A percentile compares a stretch with the other conserved stretches of the same genome.
Evolutionary conservation across 1,140 invertebrate genomes (phyloP).

Genomic region (Sitophilus oryzae): DNA sequence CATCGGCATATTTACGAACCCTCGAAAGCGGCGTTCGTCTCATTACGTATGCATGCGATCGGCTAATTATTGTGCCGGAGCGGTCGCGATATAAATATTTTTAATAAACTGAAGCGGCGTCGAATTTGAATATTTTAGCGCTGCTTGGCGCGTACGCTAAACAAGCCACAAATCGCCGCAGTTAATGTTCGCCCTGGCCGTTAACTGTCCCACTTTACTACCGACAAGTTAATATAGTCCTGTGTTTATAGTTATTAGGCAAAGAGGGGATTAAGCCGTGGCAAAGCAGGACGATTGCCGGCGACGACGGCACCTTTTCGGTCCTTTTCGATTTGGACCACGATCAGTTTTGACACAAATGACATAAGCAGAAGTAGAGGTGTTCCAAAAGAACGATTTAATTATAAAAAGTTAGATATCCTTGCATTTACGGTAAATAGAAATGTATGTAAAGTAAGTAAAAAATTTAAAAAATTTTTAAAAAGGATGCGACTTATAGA

Average conservation of each 20-base stretch:
- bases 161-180: slow-evolving; percentile 35
- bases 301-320: no score
- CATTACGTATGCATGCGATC: slow-evolving; percentile 34
- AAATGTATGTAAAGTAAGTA: no score
- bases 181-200: slow-evolving; percentile 30
- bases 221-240: slow-evolving; percentile 36
- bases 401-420: no score
- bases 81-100: slow-evolving; percentile 31
- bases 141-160: slow-evolving; percentile 35
- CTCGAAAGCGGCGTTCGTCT: slow-evolving; percentile 28
- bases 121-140: slow-evolving; percentile 35
- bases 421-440: no score
- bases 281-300: no score
- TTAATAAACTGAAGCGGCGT: slow-evolving; percentile 34
- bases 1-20: slow-evolving; percentile 29
- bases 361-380: no score
- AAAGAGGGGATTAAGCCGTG: no score
- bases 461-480: no score
- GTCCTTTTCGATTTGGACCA: no score
- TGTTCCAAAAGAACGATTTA: no score
- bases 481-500: no score
- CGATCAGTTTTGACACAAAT: no score
- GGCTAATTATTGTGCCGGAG: slow-evolving; percentile 32
- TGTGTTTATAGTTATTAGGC: slow-evolving; percentile 35
- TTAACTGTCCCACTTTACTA: slow-evolving; percentile 36